These are phyloP conservation scores for Pantherophis alleghaniensis DNA, from an alignment of 2,797 vertebrate genomes.

Conservation along the genomic window DNA sequence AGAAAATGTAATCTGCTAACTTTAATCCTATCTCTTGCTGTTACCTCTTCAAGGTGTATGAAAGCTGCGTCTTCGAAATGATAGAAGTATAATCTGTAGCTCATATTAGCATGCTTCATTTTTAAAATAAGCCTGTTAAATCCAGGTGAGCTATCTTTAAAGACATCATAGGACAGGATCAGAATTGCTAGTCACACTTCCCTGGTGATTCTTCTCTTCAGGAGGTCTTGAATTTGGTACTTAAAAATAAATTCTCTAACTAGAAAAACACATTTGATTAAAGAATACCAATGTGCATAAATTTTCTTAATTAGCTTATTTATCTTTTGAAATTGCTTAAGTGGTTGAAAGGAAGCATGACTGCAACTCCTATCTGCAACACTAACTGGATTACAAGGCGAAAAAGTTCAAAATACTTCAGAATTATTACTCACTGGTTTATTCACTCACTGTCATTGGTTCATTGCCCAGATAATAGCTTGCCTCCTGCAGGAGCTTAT, in stretches of 20 bases:
- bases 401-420: neutral
- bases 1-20: slow-evolving; percentile 15
- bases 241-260: slow-evolving; percentile 23
- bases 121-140: slow-evolving; percentile 28
- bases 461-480: neutral
- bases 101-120: neutral
- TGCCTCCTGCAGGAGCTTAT: neutral
- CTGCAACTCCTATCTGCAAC: neutral
- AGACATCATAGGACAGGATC: neutral
- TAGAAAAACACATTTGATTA: slow-evolving; percentile 29
- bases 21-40: slow-evolving; percentile 8
- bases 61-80: neutral
- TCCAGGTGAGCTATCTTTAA: slow-evolving; percentile 13
- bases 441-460: neutral
- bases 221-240: slow-evolving; percentile 10
- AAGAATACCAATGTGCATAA: slow-evolving; percentile 28
- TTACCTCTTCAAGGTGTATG: neutral
- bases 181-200: slow-evolving; percentile 10
- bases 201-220: neutral
- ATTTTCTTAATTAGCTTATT: slow-evolving; percentile 33
- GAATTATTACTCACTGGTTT: slow-evolving; percentile 9
- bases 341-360: slow-evolving; percentile 21
- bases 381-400: slow-evolving; percentile 8
- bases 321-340: slow-evolving; percentile 35
- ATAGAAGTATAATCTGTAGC: neutral